A percentile compares a stretch with the other conserved stretches of the same genome.
These are phyloP conservation scores for Acanthosoma haemorrhoidale DNA, from an alignment of 2,888 invertebrate genomes.

Conservation along the genomic window DNA sequence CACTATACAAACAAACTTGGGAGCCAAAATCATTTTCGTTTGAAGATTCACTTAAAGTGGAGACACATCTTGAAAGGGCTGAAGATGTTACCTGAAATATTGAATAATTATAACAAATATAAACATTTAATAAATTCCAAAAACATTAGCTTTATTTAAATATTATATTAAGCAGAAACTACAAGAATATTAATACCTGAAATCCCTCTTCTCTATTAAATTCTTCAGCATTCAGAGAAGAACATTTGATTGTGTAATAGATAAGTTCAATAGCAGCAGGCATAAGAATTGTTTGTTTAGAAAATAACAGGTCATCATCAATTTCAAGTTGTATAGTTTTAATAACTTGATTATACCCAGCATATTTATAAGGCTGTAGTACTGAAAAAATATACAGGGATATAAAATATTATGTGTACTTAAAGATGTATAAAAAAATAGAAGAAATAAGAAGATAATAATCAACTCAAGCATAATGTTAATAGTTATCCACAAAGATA, in stretches of 20 bases:
- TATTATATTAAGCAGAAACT: not conserved
- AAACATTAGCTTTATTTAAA: not conserved
- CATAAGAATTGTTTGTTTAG: conserved; percentile 73
- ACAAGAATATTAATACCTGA: conserved; percentile 53
- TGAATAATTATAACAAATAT: not conserved
- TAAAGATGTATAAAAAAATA: no score
- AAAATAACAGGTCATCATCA: conserved; percentile 86
- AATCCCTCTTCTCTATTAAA: conserved; percentile 88
- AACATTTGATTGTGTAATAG: conserved; percentile 93
- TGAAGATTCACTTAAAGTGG: conserved; percentile 75
- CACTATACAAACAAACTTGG: conserved; percentile 82
- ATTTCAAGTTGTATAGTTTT: conserved; percentile 93
- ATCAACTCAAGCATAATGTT: no score
- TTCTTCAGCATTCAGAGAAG: conserved; percentile 96
- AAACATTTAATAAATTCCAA: not conserved
- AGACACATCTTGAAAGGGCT: conserved; percentile 90
- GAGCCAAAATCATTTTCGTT: conserved; percentile 74
- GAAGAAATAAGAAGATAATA: no score
- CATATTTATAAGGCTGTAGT: conserved; percentile 93
- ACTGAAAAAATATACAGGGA: conserved; percentile 50
- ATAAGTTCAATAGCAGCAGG: conserved; percentile 91
- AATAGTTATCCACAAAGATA: no score
- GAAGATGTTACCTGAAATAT: conserved; percentile 65
- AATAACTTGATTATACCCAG: conserved; percentile 95
- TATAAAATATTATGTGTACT: no score